Evolutionary conservation across 2,888 invertebrate genomes (phyloP).

Genomic region (Nemotelus pantherinus): DNA sequence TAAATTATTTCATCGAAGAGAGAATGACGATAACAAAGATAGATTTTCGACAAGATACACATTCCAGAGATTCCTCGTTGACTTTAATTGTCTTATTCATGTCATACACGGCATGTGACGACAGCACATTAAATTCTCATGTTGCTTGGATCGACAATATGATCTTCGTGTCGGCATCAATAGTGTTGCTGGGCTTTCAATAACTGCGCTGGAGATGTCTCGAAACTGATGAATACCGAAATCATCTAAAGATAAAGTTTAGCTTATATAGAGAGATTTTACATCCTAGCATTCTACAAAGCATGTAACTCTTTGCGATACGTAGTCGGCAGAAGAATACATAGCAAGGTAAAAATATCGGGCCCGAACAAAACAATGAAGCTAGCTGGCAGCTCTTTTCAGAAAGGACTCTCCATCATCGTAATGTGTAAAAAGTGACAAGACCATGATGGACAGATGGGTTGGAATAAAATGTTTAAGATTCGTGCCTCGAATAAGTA

Average conservation of each 20-base stretch:
- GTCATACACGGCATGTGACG: constrained; percentile 42
- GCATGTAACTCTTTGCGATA: too few relatives aligned
- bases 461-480: constrained; percentile 13
- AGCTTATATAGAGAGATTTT: too few relatives aligned
- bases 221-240: too few relatives aligned
- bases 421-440: constrained; percentile 32
- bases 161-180: not conserved
- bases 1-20: constrained; percentile 24
- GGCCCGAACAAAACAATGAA: too few relatives aligned
- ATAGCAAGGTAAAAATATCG: too few relatives aligned
- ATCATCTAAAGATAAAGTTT: too few relatives aligned
- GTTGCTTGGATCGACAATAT: constrained; percentile 13
- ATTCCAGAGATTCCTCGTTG: constrained; percentile 33
- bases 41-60: constrained; percentile 32
- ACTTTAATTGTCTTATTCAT: constrained; percentile 42
- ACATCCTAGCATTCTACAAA: too few relatives aligned
- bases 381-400: not conserved
- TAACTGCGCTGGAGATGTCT: too few relatives aligned
- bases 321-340: too few relatives aligned
- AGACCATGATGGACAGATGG: constrained; percentile 40
- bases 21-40: constrained; percentile 20
- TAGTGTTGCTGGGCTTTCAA: too few relatives aligned
- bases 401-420: too few relatives aligned
- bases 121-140: constrained; percentile 27
- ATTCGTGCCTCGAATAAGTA: constrained; percentile 31